Conservation (phyloP, 2,888 invertebrate species). For the Macrophya alboannulata region DNA sequence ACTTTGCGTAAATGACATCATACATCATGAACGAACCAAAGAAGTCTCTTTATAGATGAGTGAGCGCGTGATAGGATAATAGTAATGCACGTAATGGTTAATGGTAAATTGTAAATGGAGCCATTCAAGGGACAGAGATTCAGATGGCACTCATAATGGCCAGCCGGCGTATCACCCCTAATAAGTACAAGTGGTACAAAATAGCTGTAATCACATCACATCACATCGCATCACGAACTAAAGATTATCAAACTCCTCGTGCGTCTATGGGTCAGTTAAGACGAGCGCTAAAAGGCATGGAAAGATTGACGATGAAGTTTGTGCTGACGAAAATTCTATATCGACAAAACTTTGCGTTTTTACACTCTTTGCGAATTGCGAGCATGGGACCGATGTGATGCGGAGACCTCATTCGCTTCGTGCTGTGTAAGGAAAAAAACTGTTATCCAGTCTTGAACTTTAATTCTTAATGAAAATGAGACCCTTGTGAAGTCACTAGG, state of each 20-base stretch:
- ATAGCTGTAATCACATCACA: conserved; percentile 78
- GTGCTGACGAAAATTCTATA: conserved; percentile 62
- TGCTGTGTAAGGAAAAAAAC: conserved; percentile 71
- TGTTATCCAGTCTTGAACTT: conserved; percentile 73
- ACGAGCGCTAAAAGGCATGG: conserved; percentile 7
- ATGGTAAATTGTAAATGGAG: conserved; percentile 68
- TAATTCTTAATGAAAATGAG: conserved; percentile 78
- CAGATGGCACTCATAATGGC: conserved; percentile 79
- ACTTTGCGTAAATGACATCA: conserved; percentile 79
- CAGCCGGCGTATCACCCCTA: conserved; percentile 77
- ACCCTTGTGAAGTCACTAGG: conserved; percentile 75
- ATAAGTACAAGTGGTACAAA: conserved; percentile 80
- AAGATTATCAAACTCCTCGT: conserved; percentile 72
- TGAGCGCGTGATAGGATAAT: conserved; percentile 79
- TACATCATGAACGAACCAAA: conserved; percentile 76
- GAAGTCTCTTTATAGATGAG: conserved; percentile 72
- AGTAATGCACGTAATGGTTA: conserved; percentile 80
- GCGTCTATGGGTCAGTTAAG: conserved; percentile 57
- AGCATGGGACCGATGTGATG: neutral
- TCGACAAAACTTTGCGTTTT: conserved; percentile 59
- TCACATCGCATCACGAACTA: conserved; percentile 70
- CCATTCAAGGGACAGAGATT: conserved; percentile 79
- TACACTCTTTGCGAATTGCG: conserved; percentile 63
- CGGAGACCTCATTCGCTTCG: conserved; percentile 64
- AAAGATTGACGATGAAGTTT: neutral